Evolutionary conservation across 2,888 invertebrate species (phyloP), one percentile per base, ranked within the genome.

Genomic region (Rhynchonema sp.): DNA sequence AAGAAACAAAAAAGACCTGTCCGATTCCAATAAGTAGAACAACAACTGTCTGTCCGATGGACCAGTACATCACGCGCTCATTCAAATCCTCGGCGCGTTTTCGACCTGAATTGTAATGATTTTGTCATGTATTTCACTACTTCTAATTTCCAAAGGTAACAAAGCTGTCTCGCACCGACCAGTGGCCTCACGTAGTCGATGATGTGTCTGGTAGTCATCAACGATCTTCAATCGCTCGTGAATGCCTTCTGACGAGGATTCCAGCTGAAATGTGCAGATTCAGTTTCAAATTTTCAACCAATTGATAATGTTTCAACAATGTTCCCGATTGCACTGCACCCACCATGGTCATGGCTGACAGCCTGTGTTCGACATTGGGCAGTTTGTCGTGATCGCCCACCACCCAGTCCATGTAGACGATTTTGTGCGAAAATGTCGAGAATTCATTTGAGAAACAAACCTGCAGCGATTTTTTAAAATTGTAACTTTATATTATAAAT

Each of bases 391-490:
- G 90, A 25, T 91, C 89, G 1, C 92, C 92, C 30, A 90, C 87
- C 82, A 90, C 87, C 70, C 96, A 85, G 75, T 94, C 94, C 84
- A 98, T 88, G 76, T 96, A 98, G 28, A 98, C 89, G 65, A 94
- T 81, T 77, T 98, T 98, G 74, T 98, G 96, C 9, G 92, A 89
- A 76, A 96, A 94, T 59, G 96, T 94, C 56, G 96, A 96, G 75
- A 98, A 98, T 75, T 98, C 92, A 78, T 99, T 98, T 74, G 92
- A 91, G 76, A 98, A 98, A 77, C 98, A 94, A 20, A 85, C 85
- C 65, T 62, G 30, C 22, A 59, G n/a, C n/a, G n/a, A n/a, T n/a
- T n/a, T n/a, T n/a, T n/a, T n/a, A n/a, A n/a, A n/a, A n/a, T n/a
- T n/a, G n/a, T n/a, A n/a, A n/a, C n/a, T n/a, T n/a, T n/a, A n/a